Evolutionary conservation across 2,888 invertebrate species (phyloP).

Genomic region (Chrysotoxum bicinctum): DNA sequence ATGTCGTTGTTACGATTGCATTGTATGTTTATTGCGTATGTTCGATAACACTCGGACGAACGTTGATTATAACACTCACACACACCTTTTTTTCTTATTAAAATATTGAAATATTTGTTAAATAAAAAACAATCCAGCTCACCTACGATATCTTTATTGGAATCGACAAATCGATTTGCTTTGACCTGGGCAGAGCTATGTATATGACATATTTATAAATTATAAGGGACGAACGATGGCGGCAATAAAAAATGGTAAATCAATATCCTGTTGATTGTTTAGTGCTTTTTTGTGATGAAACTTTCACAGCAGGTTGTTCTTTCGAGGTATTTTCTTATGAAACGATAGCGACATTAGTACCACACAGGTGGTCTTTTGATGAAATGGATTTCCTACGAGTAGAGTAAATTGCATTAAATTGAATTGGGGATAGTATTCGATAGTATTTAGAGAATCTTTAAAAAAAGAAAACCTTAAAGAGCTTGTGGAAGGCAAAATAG

Average conservation of each 20-base stretch:
- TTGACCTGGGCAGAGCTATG: not conserved
- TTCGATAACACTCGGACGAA: too few relatives aligned
- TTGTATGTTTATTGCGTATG: too few relatives aligned
- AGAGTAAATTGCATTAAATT: not conserved
- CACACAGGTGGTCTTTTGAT: conserved; percentile 8
- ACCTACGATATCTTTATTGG: not conserved
- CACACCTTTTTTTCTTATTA: too few relatives aligned
- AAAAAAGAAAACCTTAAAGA: not conserved
- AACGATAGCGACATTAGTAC: not conserved
- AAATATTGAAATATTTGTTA: not conserved
- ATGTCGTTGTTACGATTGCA: too few relatives aligned
- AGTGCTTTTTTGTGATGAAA: not conserved
- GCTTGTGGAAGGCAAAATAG: too few relatives aligned
- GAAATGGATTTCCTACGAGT: not conserved
- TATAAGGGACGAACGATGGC: not conserved
- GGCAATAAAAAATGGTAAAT: not conserved
- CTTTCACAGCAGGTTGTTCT: conserved; percentile 1
- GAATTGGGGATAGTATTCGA: not conserved
- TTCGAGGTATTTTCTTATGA: conserved; percentile 10
- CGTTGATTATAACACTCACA: too few relatives aligned
- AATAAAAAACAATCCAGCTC: not conserved
- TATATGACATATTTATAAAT: not conserved
- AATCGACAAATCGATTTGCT: conserved; percentile 7
- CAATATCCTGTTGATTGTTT: conserved; percentile 22
- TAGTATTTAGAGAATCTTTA: not conserved